Conservation (phyloP, 2,888 invertebrate species). For the Uropetala carovei region DNA sequence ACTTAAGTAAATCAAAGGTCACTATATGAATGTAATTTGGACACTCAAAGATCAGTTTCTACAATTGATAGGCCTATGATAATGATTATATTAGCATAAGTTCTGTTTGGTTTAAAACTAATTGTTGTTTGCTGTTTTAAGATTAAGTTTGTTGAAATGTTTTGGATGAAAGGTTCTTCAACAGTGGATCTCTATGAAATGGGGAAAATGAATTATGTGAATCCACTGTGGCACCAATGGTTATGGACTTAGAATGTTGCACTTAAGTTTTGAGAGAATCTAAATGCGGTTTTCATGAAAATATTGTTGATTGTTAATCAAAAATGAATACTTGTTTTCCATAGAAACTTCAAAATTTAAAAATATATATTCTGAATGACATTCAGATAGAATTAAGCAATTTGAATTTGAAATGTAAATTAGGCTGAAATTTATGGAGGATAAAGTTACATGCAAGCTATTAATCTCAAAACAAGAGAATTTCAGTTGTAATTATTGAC, state of each 20-base stretch:
- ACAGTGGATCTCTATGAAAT: constrained; percentile 30
- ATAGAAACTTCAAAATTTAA: constrained; percentile 55
- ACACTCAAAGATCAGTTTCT: neutral
- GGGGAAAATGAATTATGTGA: constrained; percentile 16
- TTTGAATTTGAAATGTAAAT: constrained; percentile 31
- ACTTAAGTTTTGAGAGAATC: constrained; percentile 62
- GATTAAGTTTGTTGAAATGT: constrained; percentile 53
- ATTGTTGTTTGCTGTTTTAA: constrained; percentile 35
- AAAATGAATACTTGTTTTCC: constrained; percentile 43
- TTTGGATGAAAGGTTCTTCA: constrained; percentile 47
- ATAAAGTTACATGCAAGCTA: neutral
- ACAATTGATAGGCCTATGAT: constrained; percentile 46
- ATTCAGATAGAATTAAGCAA: neutral
- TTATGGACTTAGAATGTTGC: constrained; percentile 50
- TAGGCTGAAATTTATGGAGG: neutral
- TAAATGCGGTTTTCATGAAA: constrained; percentile 58
- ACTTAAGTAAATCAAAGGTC: neutral
- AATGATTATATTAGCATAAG: neutral
- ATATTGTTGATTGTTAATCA: constrained; percentile 60
- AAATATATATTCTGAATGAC: neutral
- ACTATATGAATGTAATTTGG: constrained; percentile 16
- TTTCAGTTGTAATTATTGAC: constrained; percentile 27
- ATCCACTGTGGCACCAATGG: constrained; percentile 43
- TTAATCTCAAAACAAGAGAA: neutral
- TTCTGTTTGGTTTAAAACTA: constrained; percentile 52